These are phyloP conservation scores for Molothrus aeneus DNA, from an alignment of 2,797 vertebrate genomes.

Conservation along the genomic window DNA sequence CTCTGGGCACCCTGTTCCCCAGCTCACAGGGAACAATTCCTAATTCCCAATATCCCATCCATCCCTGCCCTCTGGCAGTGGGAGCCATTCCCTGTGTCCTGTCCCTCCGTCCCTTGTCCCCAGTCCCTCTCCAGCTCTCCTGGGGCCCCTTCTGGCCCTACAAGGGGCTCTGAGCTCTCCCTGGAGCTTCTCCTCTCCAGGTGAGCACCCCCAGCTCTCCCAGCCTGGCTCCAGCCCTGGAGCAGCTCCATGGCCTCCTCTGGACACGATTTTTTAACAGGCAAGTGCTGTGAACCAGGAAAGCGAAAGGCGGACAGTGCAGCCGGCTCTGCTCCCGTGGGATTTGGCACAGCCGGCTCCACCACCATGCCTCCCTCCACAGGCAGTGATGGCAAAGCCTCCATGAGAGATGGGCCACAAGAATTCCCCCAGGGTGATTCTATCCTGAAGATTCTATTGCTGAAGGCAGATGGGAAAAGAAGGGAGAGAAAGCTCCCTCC, in stretches of 20 bases:
- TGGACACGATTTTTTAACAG: neutral
- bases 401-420: neutral
- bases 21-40: neutral
- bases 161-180: accelerated
- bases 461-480: neutral
- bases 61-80: neutral
- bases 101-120: neutral
- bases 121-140: neutral
- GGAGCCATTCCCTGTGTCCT: neutral
- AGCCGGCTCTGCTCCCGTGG: neutral
- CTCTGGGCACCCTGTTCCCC: neutral
- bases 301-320: accelerated
- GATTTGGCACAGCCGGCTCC: neutral
- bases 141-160: neutral
- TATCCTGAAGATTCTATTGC: neutral
- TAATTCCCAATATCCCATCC: neutral
- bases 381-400: neutral
- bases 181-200: neutral
- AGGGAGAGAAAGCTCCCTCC: neutral
- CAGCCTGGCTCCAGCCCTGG: neutral
- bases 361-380: neutral
- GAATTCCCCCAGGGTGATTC: neutral
- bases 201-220: neutral
- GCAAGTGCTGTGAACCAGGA: neutral
- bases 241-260: neutral